Evolutionary conservation across 1,140 invertebrate genomes (phyloP).

Genomic region (Ephestia elutella): DNA sequence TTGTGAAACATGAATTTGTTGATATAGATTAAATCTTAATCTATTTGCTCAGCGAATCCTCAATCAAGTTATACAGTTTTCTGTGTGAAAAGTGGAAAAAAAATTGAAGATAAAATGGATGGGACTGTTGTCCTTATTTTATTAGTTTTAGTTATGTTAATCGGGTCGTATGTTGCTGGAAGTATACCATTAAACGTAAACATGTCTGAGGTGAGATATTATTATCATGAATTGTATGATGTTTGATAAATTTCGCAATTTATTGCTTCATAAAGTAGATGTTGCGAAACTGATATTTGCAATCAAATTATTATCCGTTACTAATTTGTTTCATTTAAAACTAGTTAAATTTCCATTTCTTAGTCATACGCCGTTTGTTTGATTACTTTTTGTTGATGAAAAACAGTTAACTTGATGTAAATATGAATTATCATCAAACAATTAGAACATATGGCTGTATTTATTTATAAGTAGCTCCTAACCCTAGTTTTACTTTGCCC

Average conservation of each 20-base stretch:
- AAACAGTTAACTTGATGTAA: neutral
- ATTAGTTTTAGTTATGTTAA: slow-evolving; percentile 91
- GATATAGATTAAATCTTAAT: neutral
- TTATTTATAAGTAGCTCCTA: neutral
- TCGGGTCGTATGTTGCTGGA: slow-evolving; percentile 95
- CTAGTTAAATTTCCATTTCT: neutral
- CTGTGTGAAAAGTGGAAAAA: neutral
- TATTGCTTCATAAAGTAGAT: slow-evolving; percentile 9
- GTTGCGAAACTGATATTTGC: slow-evolving; percentile 8
- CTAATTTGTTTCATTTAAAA: slow-evolving; percentile 10
- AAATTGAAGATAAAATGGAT: slow-evolving; percentile 80
- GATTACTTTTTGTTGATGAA: neutral
- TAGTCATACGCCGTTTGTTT: neutral
- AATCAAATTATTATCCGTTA: slow-evolving; percentile 12
- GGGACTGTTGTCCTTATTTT: slow-evolving; percentile 86
- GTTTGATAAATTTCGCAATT: neutral
- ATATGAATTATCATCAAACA: neutral
- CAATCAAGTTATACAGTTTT: neutral
- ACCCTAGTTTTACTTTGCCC: no score
- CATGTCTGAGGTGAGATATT: slow-evolving; percentile 89
- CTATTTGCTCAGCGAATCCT: neutral
- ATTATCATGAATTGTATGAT: neutral
- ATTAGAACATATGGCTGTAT: neutral
- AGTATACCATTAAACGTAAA: slow-evolving; percentile 93
- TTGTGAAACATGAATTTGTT: neutral